Evolutionary conservation across 2,113 vertebrate genomes (phyloP).

Genomic region (Nansenia antarctica): DNA sequence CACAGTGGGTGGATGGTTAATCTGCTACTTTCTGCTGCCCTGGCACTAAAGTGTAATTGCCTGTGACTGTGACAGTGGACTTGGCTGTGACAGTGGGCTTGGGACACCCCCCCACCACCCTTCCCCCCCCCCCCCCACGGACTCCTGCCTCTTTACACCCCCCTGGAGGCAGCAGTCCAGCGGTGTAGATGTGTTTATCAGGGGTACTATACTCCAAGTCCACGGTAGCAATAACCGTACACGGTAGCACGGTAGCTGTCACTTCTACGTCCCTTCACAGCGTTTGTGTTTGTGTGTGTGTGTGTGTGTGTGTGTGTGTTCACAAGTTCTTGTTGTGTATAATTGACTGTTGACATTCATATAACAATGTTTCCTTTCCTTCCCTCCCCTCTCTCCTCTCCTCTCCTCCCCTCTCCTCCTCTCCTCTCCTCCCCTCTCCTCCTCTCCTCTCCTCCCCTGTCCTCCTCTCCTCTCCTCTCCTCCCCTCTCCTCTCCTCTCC

Average conservation of each 20-base stretch:
- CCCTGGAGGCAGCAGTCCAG: no score
- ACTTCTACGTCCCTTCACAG: no score
- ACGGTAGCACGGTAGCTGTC: no score
- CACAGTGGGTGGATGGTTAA: slow-evolving; percentile 75
- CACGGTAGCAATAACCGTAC: background rate
- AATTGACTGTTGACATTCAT: background rate
- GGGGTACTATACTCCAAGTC: background rate
- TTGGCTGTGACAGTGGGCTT: slow-evolving; percentile 10
- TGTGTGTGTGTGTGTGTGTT: slow-evolving; percentile 2
- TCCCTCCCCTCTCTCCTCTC: no score
- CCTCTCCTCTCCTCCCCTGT: no score
- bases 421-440: slow-evolving; percentile 15
- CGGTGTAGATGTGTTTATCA: no score
- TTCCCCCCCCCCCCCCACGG: no score
- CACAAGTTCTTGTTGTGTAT: background rate
- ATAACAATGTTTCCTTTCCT: background rate
- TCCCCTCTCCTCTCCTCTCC: slow-evolving; percentile 20
- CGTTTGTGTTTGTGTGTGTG: background rate
- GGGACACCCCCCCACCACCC: no score
- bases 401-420: slow-evolving; percentile 5
- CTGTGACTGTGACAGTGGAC: slow-evolving; percentile 47
- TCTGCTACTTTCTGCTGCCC: slow-evolving; percentile 66
- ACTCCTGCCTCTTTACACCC: background rate
- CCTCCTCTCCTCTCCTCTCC: background rate
- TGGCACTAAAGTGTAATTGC: slow-evolving; percentile 71